Evolutionary conservation across 2,113 vertebrate genomes (phyloP).

Genomic region (Pomatorhinus ruficollis): DNA sequence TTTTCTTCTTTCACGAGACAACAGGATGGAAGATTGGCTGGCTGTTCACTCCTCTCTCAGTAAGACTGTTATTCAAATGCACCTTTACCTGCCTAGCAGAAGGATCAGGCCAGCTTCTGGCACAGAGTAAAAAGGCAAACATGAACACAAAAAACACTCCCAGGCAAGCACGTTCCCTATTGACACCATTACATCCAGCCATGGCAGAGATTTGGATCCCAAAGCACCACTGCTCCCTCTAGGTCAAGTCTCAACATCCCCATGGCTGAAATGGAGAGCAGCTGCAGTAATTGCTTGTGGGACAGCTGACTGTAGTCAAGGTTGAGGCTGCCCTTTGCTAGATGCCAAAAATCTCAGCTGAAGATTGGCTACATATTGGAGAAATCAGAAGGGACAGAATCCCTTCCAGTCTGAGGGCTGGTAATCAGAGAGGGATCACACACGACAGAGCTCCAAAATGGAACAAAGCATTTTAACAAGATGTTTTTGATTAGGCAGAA

Average conservation of each 20-base stretch:
- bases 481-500: background rate
- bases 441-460: background rate
- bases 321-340: background rate
- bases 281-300: background rate
- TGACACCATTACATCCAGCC: background rate
- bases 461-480: background rate
- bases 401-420: background rate
- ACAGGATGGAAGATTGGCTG: background rate
- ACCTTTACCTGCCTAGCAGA: background rate
- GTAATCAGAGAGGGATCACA: background rate
- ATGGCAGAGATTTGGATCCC: background rate
- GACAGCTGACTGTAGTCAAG: background rate
- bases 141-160: background rate
- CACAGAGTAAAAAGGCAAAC: background rate
- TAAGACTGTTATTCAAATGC: background rate
- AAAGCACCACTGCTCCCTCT: background rate
- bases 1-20: background rate
- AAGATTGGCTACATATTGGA: background rate
- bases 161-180: fast-evolving
- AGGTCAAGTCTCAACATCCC: background rate
- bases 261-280: background rate
- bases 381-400: background rate
- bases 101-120: background rate
- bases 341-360: background rate
- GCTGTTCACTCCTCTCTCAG: background rate